phyloP scores from a whole-genome alignment of 2,113 vertebrate genomes.

The Hepsetus odoe region DNA sequence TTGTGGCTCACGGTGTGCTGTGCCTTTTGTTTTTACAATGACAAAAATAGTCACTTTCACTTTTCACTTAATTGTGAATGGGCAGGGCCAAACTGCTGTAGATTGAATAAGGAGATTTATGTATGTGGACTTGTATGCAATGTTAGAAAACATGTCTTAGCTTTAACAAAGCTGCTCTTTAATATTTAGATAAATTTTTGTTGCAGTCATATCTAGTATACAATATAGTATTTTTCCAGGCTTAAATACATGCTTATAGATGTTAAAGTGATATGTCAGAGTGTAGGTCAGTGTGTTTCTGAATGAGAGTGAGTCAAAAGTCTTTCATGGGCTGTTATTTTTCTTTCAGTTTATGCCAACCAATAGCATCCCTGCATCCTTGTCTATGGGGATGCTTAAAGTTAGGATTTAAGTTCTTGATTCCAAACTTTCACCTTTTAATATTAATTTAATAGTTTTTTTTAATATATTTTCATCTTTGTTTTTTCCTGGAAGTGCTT shows the following conservation, averaged over 20 bases:
- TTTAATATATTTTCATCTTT: not conserved
- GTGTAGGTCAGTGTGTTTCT: not conserved
- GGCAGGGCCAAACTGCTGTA: no score
- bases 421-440: not conserved
- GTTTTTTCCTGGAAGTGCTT: not conserved
- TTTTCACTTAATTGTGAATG: no score
- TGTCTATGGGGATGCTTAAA: conserved; percentile 48
- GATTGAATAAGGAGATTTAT: no score
- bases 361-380: conserved; percentile 56
- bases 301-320: not conserved
- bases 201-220: no score
- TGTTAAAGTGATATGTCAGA: not conserved
- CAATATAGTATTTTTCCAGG: not conserved
- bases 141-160: no score
- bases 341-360: conserved; percentile 56
- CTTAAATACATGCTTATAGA: not conserved
- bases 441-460: conserved; percentile 6
- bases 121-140: no score
- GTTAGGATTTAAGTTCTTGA: not conserved
- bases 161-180: no score
- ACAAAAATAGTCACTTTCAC: no score
- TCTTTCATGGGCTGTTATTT: conserved; percentile 55
- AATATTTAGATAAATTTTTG: no score
- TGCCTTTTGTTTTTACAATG: no score
- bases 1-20: no score